A percentile compares a stretch with the other conserved stretches of the same genome.
These are phyloP conservation scores for Phallusia fumigata DNA, from an alignment of 23 tunicate species.

Conservation along the genomic window DNA sequence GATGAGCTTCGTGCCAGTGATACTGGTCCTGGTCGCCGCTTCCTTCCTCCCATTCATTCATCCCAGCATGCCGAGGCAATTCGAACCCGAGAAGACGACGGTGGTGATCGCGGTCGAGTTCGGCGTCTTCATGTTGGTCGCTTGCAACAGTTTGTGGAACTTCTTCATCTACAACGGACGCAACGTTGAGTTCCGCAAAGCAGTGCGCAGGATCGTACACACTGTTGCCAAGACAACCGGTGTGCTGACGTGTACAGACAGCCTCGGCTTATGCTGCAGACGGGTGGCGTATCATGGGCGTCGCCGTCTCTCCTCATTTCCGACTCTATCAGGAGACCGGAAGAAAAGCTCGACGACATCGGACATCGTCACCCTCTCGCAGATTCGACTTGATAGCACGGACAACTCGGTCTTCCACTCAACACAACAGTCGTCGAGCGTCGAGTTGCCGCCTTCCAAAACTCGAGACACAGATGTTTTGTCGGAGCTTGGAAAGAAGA, in stretches of 20 bases:
- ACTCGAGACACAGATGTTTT: background rate
- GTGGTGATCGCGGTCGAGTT: background rate
- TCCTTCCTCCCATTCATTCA: background rate
- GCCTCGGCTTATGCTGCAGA: background rate
- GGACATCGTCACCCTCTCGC: background rate
- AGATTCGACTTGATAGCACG: background rate
- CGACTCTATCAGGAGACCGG: background rate
- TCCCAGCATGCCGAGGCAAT: background rate
- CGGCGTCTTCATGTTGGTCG: background rate
- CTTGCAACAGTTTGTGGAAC: conserved; percentile 23
- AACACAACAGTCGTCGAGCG: background rate
- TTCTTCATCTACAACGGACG: conserved; percentile 14
- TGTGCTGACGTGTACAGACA: background rate
- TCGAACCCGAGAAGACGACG: background rate
- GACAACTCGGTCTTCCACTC: background rate
- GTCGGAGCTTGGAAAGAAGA: background rate
- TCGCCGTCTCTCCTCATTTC: background rate
- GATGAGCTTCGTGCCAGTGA: background rate
- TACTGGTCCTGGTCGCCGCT: background rate
- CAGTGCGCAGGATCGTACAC: background rate
- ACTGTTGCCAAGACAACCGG: background rate
- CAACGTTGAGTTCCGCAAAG: conserved; percentile 18
- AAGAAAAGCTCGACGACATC: background rate
- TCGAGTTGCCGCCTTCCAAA: background rate
- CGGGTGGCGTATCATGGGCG: conserved; percentile 6